A percentile compares a stretch with the other conserved stretches of the same genome.
Evolutionary conservation across 92 coral and sea anemone species (phyloP).

Genomic region (Umimayanthus chanpuru): DNA sequence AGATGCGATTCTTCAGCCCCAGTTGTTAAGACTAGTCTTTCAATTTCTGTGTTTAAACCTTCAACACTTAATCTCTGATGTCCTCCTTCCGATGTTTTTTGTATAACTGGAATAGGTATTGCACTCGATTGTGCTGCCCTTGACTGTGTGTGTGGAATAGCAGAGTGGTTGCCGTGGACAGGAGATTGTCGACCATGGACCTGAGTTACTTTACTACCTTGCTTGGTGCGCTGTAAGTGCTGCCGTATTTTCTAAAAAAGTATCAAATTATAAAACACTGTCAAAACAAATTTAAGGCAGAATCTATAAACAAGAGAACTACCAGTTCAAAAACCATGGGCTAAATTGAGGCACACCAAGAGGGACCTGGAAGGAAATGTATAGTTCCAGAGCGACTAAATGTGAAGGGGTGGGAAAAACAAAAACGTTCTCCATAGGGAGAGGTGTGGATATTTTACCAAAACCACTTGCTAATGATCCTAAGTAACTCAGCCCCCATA

Average conservation of each 20-base stretch:
- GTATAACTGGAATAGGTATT: conserved; percentile 85
- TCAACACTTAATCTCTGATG: conserved; percentile 89
- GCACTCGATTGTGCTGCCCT: conserved; percentile 75
- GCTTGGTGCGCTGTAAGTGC: conserved; percentile 82
- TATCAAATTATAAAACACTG: not conserved
- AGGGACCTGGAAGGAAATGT: too few species aligned
- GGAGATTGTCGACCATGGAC: conserved; percentile 93
- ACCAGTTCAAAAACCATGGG: not conserved
- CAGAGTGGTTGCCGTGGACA: conserved; percentile 91
- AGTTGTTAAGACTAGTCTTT: conserved; percentile 71
- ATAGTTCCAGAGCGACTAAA: too few species aligned
- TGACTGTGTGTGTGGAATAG: conserved; percentile 59
- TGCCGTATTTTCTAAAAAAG: conserved; percentile 77
- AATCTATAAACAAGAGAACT: not conserved
- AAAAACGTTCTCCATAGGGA: too few species aligned
- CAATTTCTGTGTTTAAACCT: conserved; percentile 87
- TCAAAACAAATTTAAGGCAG: not conserved
- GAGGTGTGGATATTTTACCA: too few species aligned
- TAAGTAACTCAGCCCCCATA: too few species aligned
- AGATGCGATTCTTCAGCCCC: conserved; percentile 55
- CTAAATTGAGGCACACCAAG: too few species aligned
- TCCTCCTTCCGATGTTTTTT: conserved; percentile 71
- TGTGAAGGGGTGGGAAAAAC: too few species aligned
- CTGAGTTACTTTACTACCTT: conserved; percentile 79
- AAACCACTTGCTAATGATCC: too few species aligned